Base-by-base conservation (phyloP, 1,140 invertebrate genomes). In the Maconellicoccus hirsutus region DNA sequence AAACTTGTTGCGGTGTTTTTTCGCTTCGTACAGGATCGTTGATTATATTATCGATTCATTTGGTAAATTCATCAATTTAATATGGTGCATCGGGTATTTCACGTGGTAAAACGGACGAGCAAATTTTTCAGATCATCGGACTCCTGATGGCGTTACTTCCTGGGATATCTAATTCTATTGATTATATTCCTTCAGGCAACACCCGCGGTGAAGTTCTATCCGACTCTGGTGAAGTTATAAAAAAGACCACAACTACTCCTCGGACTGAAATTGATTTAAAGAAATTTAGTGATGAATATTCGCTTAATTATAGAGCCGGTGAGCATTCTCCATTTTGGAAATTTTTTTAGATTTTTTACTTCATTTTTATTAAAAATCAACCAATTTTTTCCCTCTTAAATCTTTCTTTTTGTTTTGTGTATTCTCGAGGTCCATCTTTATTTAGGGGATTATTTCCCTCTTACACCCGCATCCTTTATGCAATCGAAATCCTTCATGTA, bases 1-100 rank as follows among this genome's bases (percentile, higher is more conserved):
- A 52, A 52, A 52, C 42, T 52, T 52, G 42, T 52, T 52, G 42
- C 42, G 42, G 42, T 52, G 42, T 52, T 52, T 52, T 52, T 52
- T 52, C 42, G 42, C 42, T 52, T 52, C 42, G 42, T 4, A 52
- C 42, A 3, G 42, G 42, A 16, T 52, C 42, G 4, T 52, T 52
- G 42, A 52, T 52, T 19, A 52, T 52, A 14, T 52, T 52, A 52
- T 52, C 6, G 42, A 52, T 52, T 52, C 6, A 52, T 52, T 19
- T 52, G 42, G 42, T 52, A 52, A 52, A 52, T 7, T 38, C 29
- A 52, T 52, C n/a, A 8, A 8, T 14, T 52, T 52, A 14, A 52
- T 14, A 52, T 52, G 29, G 12, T 33, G 12, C 3, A 33, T n/a
- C n/a, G n/a, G n/a, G n/a, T n/a, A n/a, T n/a, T n/a, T n/a, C n/a